These are phyloP conservation scores for Parapristionchus giblindavisi DNA, from an alignment of 2,888 invertebrate species.

Conservation along the genomic window DNA sequence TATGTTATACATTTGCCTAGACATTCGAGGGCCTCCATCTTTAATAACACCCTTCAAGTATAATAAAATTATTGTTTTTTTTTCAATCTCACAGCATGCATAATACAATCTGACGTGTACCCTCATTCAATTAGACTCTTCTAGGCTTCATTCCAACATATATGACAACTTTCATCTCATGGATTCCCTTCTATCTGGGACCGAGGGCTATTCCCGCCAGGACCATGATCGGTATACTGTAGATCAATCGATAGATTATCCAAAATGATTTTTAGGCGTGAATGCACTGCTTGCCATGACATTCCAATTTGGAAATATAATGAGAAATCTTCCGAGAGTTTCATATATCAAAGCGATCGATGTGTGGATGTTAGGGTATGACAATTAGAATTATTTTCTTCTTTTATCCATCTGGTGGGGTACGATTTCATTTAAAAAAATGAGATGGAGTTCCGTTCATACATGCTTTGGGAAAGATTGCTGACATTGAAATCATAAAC, in stretches of 20 bases:
- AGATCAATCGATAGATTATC: background rate
- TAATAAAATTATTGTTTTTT: too few relatives aligned
- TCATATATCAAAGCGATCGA: conserved; percentile 67
- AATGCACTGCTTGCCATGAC: conserved; percentile 69
- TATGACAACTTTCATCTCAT: conserved; percentile 68
- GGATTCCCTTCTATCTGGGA: conserved; percentile 69
- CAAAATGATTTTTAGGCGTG: conserved; percentile 46
- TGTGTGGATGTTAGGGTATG: conserved; percentile 64
- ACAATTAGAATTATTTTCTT: background rate
- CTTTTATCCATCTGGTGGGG: background rate
- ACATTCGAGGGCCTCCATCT: too few relatives aligned
- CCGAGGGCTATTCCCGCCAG: conserved; percentile 67
- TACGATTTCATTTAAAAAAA: background rate
- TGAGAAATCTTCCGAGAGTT: conserved; percentile 65
- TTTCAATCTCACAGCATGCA: too few relatives aligned
- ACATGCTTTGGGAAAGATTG: too few relatives aligned
- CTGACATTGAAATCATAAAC: too few relatives aligned
- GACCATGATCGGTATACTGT: conserved; percentile 64
- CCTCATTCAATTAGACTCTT: too few relatives aligned
- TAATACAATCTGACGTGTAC: too few relatives aligned
- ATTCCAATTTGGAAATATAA: conserved; percentile 69
- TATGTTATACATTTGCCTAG: too few relatives aligned
- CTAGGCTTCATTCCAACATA: conserved; percentile 69
- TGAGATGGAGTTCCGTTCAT: too few relatives aligned
- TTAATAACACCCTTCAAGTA: too few relatives aligned